Evolutionary conservation across 2,888 invertebrate genomes (phyloP).

Genomic region (Matsumyia berberina): DNA sequence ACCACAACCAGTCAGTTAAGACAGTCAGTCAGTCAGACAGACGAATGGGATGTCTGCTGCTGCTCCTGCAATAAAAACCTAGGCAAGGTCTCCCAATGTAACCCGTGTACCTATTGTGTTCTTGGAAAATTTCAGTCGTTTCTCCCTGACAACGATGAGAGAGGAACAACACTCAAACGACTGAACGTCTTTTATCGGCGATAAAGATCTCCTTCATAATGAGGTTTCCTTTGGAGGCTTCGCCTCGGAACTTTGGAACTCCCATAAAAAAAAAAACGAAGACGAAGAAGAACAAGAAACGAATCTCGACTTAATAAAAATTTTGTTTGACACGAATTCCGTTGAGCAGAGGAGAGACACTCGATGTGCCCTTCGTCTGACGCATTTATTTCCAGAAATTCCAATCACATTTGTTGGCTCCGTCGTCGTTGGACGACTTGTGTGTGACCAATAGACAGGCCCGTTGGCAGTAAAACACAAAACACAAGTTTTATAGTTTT

Average conservation of each 20-base stretch:
- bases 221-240: slow-evolving; percentile 30
- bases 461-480: slow-evolving; percentile 42
- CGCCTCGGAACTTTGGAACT: slow-evolving; percentile 25
- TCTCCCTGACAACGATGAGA: background rate
- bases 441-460: slow-evolving; percentile 12
- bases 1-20: slow-evolving; percentile 3
- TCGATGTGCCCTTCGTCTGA: slow-evolving; percentile 4
- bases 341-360: background rate
- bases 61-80: slow-evolving; percentile 46
- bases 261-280: slow-evolving; percentile 26
- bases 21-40: slow-evolving; percentile 15
- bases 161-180: background rate
- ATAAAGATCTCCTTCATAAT: slow-evolving; percentile 58
- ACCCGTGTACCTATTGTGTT: slow-evolving; percentile 42
- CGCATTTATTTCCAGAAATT: slow-evolving; percentile 44
- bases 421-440: background rate
- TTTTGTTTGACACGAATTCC: slow-evolving; percentile 55
- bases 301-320: slow-evolving; percentile 41
- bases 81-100: slow-evolving; percentile 2
- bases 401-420: slow-evolving; percentile 44
- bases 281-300: background rate
- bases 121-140: slow-evolving; percentile 13
- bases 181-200: slow-evolving; percentile 44
- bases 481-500: slow-evolving; percentile 42
- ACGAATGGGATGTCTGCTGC: slow-evolving; percentile 24